Evolutionary conservation across 2,797 vertebrate genomes (phyloP).

Genomic region (Molothrus ater): DNA sequence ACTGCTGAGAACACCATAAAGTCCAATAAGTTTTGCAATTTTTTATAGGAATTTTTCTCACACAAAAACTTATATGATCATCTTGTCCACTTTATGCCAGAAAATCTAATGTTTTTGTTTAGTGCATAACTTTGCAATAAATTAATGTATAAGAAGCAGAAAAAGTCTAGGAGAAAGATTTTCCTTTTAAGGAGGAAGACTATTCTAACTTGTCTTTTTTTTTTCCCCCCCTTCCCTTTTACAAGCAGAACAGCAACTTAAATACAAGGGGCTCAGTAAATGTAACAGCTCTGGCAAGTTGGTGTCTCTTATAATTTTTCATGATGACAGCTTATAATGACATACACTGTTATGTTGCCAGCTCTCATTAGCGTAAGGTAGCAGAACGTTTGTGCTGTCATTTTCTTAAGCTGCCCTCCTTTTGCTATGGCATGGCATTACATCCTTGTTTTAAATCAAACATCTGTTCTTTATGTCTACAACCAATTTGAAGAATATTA

Average conservation of each 20-base stretch:
- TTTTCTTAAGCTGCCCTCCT: neutral
- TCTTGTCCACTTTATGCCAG: neutral
- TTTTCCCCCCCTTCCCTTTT: neutral
- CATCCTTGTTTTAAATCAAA: slow-evolving; percentile 40
- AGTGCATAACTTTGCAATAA: neutral
- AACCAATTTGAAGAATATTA: neutral
- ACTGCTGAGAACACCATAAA: neutral
- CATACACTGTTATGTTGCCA: slow-evolving; percentile 42
- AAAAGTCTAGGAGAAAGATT: neutral
- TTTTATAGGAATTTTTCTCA: neutral
- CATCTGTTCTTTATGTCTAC: slow-evolving; percentile 31
- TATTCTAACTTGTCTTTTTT: neutral
- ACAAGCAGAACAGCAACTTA: neutral
- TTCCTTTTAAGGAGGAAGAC: neutral
- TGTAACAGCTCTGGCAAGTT: slow-evolving; percentile 28
- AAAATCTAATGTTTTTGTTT: neutral
- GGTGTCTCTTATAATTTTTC: slow-evolving; percentile 52
- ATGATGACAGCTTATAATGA: slow-evolving; percentile 47
- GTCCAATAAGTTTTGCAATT: neutral
- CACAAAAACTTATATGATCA: neutral
- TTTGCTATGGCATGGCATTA: slow-evolving; percentile 32
- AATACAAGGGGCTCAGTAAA: neutral
- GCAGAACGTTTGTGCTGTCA: slow-evolving; percentile 16
- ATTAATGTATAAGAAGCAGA: neutral
- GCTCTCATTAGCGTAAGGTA: slow-evolving; percentile 32